phyloP scores from a whole-genome alignment of 1,140 invertebrate species.

The Leptinotarsa defecta region DNA sequence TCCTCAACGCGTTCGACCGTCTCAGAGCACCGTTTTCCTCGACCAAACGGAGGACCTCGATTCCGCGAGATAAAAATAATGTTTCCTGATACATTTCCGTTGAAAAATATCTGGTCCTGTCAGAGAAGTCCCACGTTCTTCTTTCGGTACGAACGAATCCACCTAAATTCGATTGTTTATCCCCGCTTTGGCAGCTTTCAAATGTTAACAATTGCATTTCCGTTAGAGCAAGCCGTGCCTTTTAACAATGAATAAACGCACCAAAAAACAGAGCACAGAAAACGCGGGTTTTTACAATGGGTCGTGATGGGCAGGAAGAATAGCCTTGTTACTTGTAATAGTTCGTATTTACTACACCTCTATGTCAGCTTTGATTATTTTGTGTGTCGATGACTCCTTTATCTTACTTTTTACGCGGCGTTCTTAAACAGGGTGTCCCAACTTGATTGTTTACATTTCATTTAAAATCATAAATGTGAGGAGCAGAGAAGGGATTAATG shows the following conservation, averaged over 20 bases:
- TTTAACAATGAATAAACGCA: conserved; percentile 18
- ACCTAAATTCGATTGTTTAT: neutral
- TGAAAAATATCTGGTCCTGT: neutral
- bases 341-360: neutral
- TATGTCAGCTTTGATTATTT: neutral
- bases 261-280: conserved; percentile 15
- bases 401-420: conserved; percentile 5
- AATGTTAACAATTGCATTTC: conserved; percentile 21
- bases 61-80: conserved; percentile 21
- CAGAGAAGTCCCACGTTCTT: neutral
- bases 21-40: conserved; percentile 33
- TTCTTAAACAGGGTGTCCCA: neutral
- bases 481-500: too few species aligned
- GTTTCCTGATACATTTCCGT: conserved; percentile 30
- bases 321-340: conserved; percentile 14
- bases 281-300: neutral
- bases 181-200: neutral
- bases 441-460: too few species aligned
- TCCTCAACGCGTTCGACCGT: conserved; percentile 43
- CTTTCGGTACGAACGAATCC: neutral
- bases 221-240: conserved; percentile 17
- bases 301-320: conserved; percentile 22
- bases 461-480: too few species aligned
- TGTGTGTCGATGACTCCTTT: neutral
- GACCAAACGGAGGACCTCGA: conserved; percentile 8